Percentiles rank a stretch among this genome's conserved stretches.
Conservation (phyloP, 2,888 invertebrate species). For the Mythimna impura region DNA sequence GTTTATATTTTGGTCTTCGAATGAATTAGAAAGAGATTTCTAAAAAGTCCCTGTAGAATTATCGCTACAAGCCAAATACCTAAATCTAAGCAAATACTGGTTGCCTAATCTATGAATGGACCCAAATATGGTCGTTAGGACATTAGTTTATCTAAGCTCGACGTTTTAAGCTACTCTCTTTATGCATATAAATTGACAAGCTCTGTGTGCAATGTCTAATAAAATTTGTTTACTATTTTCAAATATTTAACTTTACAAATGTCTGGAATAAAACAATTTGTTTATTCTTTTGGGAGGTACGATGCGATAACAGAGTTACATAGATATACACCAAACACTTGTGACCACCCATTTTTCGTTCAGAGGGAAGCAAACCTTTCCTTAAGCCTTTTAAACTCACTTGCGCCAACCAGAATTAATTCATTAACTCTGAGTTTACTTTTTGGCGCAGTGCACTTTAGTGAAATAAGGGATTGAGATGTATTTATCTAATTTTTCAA, state of each 20-base stretch:
- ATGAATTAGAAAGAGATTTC: background rate
- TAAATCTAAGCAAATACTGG: constrained; percentile 53
- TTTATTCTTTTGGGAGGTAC: background rate
- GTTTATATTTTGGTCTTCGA: background rate
- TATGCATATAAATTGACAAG: constrained; percentile 53
- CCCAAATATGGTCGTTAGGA: constrained; percentile 64
- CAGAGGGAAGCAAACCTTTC: background rate
- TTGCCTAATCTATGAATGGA: constrained; percentile 65
- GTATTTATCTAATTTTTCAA: background rate
- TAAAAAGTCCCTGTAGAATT: constrained; percentile 20
- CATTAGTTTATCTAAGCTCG: constrained; percentile 66
- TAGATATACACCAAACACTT: background rate
- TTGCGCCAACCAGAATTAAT: too few relatives aligned
- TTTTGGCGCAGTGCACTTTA: background rate
- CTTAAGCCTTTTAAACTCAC: background rate
- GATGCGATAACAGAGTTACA: background rate
- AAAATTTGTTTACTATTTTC: constrained; percentile 5
- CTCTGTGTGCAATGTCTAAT: constrained; percentile 22
- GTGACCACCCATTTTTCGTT: background rate
- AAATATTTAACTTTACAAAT: background rate
- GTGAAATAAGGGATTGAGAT: background rate
- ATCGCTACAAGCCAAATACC: constrained; percentile 30
- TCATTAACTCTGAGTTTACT: too few relatives aligned
- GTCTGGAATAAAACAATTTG: too few relatives aligned
- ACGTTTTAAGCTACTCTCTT: constrained; percentile 56